These are phyloP conservation scores for Cassiopea xamachana DNA, from an alignment of 30 jellyfish, hydroid and myxozoan genomes.

Conservation along the genomic window DNA sequence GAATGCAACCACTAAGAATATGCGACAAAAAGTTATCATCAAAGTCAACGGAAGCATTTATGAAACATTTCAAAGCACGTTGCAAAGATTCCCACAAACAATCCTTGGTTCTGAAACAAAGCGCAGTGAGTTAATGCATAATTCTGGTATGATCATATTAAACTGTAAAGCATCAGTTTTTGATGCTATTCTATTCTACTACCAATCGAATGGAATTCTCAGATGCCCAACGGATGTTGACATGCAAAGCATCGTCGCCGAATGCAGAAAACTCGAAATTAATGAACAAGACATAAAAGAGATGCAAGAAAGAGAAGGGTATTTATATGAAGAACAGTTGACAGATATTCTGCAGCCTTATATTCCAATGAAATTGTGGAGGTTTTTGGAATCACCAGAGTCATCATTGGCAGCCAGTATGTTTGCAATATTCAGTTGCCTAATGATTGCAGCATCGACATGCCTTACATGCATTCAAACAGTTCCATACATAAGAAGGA, in stretches of 20 bases:
- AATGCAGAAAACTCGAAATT: conserved; percentile 77
- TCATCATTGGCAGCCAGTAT: conserved; percentile 66
- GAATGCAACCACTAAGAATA: no score
- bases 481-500: conserved; percentile 37
- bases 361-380: conserved; percentile 54
- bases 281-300: conserved; percentile 53
- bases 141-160: conserved; percentile 7
- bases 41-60: conserved; percentile 81
- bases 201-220: conserved; percentile 91
- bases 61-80: conserved; percentile 86
- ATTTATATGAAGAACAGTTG: conserved; percentile 22
- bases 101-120: conserved; percentile 70
- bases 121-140: conserved; percentile 28
- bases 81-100: conserved; percentile 89
- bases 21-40: conserved; percentile 46
- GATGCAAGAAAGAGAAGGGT: conserved; percentile 83
- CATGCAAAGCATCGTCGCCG: conserved; percentile 80
- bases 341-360: background rate
- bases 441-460: conserved; percentile 59
- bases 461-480: conserved; percentile 72
- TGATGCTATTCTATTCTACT: conserved; percentile 90
- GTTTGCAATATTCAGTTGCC: conserved; percentile 70
- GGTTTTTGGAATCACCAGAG: conserved; percentile 75
- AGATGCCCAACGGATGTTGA: conserved; percentile 81
- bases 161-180: conserved; percentile 75